Base-by-base conservation (phyloP, 2,797 vertebrate genomes). In the Streptopelia turtur region DNA sequence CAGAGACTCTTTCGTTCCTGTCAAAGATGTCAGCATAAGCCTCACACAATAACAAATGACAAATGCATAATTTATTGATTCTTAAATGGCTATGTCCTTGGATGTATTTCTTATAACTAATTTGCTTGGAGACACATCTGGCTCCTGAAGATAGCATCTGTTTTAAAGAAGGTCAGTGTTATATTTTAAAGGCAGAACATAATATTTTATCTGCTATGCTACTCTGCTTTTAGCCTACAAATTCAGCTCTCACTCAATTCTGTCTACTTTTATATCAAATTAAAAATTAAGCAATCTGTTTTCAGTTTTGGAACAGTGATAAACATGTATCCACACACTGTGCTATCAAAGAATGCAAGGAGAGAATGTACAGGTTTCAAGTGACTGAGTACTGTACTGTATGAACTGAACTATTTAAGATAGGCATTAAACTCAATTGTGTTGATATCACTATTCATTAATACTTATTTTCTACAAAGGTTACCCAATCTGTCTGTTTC, bases 51-150 rank as follows among this genome's bases (percentile, higher is more conserved):
- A 98, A 97, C 87, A 97, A 98, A 98, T 95, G 97, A 97, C 92
- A 97, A 97, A 98, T 98, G 94, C 97, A 98, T 97, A 98, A 98
- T 98, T 98, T 98, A 98, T 98, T 97, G 94, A 97, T 97, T 97
- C 94, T 96, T 98, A 98, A 98, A 98, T 98, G 97, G 89, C 95
- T 95, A 57, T 97, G 95, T 96, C 96, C 93, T 98, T 97, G 97
- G 87, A 97, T 97, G 94, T 97, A 96, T 97, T 97, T 97, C 96
- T 97, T 96, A 96, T 95, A 97, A 98, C 87, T 96, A 97, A 97
- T 98, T 97, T 97, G 94, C 94, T 98, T 96, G 97, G 87, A 97
- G 95, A 97, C 94, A 97, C 96, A 97, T 98, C 97, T 98, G 97
- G 95, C 74, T 97, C 53, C 52, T 90, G 90, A 97, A 96, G 70